Conservation (phyloP, 2,797 vertebrate genomes). For the Hyperoplus immaculatus region DNA sequence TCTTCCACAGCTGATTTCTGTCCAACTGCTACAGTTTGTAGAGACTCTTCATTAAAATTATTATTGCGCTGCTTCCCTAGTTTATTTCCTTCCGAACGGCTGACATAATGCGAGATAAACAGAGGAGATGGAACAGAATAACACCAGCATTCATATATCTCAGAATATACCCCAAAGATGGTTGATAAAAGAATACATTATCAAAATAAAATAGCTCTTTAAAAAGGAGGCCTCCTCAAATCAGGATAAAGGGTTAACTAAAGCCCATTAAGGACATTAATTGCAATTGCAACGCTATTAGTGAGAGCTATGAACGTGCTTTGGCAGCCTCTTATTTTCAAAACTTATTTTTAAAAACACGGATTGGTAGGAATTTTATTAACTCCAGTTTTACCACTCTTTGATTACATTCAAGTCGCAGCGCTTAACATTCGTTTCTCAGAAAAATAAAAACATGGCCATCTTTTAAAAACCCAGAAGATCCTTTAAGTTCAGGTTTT, state of each 20-base stretch:
- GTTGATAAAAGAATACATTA: slow-evolving; percentile 93
- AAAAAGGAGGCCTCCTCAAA: slow-evolving; percentile 90
- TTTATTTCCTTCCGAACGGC: slow-evolving; percentile 12
- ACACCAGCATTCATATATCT: slow-evolving; percentile 73
- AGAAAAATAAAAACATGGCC: background rate
- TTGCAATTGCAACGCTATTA: slow-evolving; percentile 96
- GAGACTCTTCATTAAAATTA: slow-evolving; percentile 55
- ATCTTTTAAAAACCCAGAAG: background rate
- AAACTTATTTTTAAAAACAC: slow-evolving; percentile 68
- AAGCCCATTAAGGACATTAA: slow-evolving; percentile 97
- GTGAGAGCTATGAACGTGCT: slow-evolving; percentile 89
- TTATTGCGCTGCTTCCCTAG: slow-evolving; percentile 35
- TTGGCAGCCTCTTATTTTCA: slow-evolving; percentile 98
- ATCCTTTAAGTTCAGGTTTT: background rate
- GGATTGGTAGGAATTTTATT: background rate
- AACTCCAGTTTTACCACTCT: background rate
- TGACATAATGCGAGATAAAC: slow-evolving; percentile 66
- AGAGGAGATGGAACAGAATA: slow-evolving; percentile 66
- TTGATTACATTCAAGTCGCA: slow-evolving; percentile 4
- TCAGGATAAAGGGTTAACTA: slow-evolving; percentile 92
- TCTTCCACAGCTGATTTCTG: slow-evolving; percentile 5
- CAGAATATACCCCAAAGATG: slow-evolving; percentile 79
- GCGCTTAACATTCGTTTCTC: background rate
- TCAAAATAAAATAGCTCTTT: slow-evolving; percentile 86
- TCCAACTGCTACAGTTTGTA: slow-evolving; percentile 34